phyloP scores from a whole-genome alignment of 2,113 vertebrate genomes.

The Actenoides hombroni region DNA sequence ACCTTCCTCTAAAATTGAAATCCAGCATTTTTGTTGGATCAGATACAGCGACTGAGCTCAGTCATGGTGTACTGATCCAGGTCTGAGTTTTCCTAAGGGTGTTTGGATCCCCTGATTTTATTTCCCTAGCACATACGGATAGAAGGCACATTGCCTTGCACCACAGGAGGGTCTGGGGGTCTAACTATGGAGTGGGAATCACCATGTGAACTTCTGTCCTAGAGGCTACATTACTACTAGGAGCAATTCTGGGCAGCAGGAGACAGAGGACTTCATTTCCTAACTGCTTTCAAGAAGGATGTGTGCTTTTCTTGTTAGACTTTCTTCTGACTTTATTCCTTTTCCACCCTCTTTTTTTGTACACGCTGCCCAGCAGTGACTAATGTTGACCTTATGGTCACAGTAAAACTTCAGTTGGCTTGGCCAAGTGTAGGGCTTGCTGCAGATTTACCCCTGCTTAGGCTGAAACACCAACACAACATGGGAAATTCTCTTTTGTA shows the following conservation, averaged over 20 bases:
- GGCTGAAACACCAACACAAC: background rate
- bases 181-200: background rate
- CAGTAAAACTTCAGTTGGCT: background rate
- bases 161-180: background rate
- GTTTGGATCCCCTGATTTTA: background rate
- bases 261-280: background rate
- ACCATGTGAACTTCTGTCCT: background rate
- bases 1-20: background rate
- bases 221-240: background rate
- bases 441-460: background rate
- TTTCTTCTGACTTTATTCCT: background rate
- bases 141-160: background rate
- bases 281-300: background rate
- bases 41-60: conserved; percentile 21
- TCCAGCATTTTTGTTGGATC: conserved; percentile 23
- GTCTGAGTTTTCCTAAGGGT: background rate
- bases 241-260: background rate
- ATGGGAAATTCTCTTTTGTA: background rate
- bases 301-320: background rate
- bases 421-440: background rate
- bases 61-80: background rate
- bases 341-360: background rate
- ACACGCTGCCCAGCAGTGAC: conserved; percentile 24
- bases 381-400: conserved; percentile 21
- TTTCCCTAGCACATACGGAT: background rate